phyloP scores from a whole-genome alignment of 2,113 vertebrate species.

The Chaetops frenatus region DNA sequence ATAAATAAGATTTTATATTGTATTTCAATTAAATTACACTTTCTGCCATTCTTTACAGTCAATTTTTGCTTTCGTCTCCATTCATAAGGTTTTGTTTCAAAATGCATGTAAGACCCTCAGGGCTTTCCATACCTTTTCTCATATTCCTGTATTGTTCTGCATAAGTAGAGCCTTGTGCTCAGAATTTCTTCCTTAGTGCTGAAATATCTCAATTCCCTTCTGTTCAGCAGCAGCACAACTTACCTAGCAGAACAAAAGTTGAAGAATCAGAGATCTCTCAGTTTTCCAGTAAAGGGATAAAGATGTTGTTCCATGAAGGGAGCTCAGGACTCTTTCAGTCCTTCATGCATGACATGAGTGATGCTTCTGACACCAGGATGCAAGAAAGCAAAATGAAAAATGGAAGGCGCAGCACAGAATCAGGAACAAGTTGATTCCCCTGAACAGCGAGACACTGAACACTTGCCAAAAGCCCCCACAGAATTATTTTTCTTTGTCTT shows the following conservation, averaged over 20 bases:
- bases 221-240: neutral
- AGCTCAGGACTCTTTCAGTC: neutral
- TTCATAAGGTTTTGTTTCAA: slow-evolving; percentile 3
- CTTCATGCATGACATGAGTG: neutral
- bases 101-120: neutral
- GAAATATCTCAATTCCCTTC: neutral
- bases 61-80: neutral
- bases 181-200: neutral
- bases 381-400: slow-evolving; percentile 19
- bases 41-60: neutral
- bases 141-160: neutral
- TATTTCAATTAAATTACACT: slow-evolving; percentile 25
- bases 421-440: neutral
- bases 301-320: neutral
- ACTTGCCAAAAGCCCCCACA: neutral
- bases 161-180: neutral
- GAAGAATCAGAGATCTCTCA: neutral
- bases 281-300: neutral
- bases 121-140: neutral
- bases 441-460: neutral
- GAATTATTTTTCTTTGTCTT: neutral
- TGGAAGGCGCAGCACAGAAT: neutral
- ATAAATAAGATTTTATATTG: slow-evolving; percentile 32
- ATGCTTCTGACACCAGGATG: neutral
- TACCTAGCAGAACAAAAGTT: neutral